Evolutionary conservation across 2,797 vertebrate species (phyloP).

Genomic region (Characodon lateralis): DNA sequence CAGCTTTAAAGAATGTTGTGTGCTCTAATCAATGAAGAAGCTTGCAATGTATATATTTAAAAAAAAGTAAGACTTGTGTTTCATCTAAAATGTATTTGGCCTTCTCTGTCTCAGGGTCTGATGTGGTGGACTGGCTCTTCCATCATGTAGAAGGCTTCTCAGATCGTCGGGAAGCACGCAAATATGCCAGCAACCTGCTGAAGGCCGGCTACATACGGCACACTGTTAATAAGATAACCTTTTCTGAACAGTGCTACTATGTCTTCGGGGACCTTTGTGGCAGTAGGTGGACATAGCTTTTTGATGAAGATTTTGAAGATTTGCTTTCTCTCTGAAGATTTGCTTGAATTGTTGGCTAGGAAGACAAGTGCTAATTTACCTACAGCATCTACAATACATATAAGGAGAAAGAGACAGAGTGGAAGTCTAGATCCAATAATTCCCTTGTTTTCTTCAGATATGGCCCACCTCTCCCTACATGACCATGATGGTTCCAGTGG

Average conservation of each 20-base stretch:
- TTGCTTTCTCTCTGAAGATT: background rate
- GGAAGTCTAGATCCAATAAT: background rate
- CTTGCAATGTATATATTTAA: background rate
- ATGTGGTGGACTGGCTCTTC: constrained; percentile 99
- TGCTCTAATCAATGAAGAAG: background rate
- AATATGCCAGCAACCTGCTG: constrained; percentile 97
- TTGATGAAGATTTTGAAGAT: background rate
- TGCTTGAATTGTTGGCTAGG: background rate
- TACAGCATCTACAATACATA: background rate
- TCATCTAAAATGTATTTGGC: background rate
- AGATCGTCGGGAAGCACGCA: constrained; percentile 94
- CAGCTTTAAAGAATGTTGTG: background rate
- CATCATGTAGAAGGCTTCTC: constrained; percentile 97
- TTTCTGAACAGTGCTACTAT: constrained; percentile 99
- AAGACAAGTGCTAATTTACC: background rate
- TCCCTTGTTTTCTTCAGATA: constrained; percentile 79
- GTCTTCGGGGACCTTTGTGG: constrained; percentile 97
- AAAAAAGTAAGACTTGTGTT: background rate
- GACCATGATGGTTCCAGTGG: constrained; percentile 98
- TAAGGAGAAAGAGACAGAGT: background rate
- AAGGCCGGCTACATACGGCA: constrained; percentile 98
- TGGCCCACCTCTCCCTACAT: constrained; percentile 94
- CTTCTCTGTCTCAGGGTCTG: constrained; percentile 85
- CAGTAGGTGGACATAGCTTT: constrained; percentile 80
- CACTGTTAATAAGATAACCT: constrained; percentile 99